Conservation (phyloP, 2,113 vertebrate species). For the Phyllostomus hastatus region DNA sequence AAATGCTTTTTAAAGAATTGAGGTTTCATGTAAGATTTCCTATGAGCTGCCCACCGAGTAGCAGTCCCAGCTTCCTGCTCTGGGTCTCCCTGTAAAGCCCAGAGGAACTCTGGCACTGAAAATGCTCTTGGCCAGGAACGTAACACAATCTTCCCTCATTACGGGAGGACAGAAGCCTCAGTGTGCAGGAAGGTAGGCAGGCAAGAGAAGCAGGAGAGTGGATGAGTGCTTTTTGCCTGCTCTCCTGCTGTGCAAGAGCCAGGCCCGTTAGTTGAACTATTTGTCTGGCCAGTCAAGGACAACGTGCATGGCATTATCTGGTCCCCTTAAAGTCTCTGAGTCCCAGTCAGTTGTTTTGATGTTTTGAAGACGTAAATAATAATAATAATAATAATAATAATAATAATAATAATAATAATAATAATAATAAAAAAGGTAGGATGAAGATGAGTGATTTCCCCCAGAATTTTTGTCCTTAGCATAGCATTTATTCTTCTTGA, state of each 20-base stretch:
- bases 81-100: not conserved
- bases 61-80: not conserved
- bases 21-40: not conserved
- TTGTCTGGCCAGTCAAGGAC: not conserved
- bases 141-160: not conserved
- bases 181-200: not conserved
- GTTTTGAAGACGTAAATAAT: not conserved
- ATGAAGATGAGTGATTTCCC: not conserved
- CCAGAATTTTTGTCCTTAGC: slow-evolving; percentile 23
- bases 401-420: not conserved
- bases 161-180: not conserved
- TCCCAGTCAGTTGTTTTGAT: slow-evolving; percentile 2
- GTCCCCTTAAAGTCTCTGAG: not conserved
- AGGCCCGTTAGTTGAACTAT: not conserved
- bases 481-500: not conserved
- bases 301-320: not conserved
- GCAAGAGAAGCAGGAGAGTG: not conserved
- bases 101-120: not conserved
- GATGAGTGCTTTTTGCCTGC: not conserved
- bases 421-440: not conserved
- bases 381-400: not conserved
- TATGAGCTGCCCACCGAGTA: not conserved
- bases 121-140: not conserved
- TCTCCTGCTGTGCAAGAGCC: not conserved
- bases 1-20: not conserved